phyloP scores from a whole-genome alignment of 2,113 vertebrate genomes.

The Catagonus wagneri region DNA sequence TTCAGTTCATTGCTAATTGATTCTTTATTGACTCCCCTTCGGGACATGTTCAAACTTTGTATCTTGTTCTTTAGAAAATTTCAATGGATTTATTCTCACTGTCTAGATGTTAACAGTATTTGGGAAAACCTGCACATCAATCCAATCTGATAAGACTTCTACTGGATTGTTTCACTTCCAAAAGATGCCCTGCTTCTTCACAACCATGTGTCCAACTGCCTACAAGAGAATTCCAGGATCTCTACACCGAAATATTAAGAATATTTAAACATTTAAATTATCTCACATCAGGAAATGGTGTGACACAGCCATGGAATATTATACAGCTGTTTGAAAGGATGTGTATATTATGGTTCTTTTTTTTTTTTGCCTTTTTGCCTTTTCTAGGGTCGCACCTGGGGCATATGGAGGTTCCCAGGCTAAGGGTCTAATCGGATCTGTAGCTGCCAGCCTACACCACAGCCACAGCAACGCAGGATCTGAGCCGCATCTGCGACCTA shows the following conservation, averaged over 20 bases:
- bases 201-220: background rate
- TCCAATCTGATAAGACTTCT: background rate
- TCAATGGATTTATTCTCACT: background rate
- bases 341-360: background rate
- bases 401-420: too few relatives aligned
- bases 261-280: slow-evolving; percentile 38
- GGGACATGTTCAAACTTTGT: background rate
- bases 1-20: background rate
- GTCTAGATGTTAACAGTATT: background rate
- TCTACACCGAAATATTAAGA: background rate
- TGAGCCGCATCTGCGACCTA: too few relatives aligned
- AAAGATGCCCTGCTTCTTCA: background rate
- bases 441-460: too few relatives aligned
- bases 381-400: too few relatives aligned
- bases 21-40: background rate
- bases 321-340: background rate
- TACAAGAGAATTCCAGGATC: background rate
- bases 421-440: too few relatives aligned
- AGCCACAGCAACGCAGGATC: too few relatives aligned
- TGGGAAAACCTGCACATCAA: background rate
- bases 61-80: slow-evolving; percentile 25
- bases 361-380: too few relatives aligned
- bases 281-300: background rate
- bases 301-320: background rate
- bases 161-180: background rate